Evolutionary conservation across 37 sponge, comb jelly and placozoan species (phyloP).

Genomic region (Beroe forskalii): DNA sequence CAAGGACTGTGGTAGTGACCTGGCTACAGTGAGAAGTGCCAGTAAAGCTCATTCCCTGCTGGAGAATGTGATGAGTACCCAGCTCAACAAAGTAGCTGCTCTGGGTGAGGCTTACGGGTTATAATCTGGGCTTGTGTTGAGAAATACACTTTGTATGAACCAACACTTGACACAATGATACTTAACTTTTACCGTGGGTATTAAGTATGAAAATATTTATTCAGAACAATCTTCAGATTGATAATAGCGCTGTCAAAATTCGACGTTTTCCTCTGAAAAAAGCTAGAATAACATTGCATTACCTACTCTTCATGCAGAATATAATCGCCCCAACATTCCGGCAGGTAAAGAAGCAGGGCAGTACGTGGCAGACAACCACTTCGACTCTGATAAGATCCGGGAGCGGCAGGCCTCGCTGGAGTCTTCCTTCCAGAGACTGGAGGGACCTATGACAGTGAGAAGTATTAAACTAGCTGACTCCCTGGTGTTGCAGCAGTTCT

Average conservation of each 20-base stretch:
- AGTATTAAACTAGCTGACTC: slow-evolving; percentile 73
- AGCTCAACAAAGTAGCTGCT: slow-evolving; percentile 7
- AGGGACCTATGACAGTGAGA: slow-evolving; percentile 46
- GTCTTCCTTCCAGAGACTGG: slow-evolving; percentile 66
- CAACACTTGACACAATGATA: too few species aligned
- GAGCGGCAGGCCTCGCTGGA: slow-evolving; percentile 73
- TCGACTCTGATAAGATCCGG: slow-evolving; percentile 83
- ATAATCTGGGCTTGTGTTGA: too few species aligned
- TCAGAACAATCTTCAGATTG: too few species aligned
- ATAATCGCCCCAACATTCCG: too few species aligned
- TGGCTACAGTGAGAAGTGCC: slow-evolving; percentile 82
- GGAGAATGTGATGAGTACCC: slow-evolving; percentile 80
- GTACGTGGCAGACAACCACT: slow-evolving; percentile 80
- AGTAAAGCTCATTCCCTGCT: slow-evolving; percentile 82
- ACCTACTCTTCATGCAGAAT: too few species aligned
- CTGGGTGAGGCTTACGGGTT: too few species aligned
- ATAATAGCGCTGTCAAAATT: too few species aligned
- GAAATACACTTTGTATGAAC: too few species aligned
- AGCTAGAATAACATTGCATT: too few species aligned
- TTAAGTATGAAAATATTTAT: too few species aligned
- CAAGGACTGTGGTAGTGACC: slow-evolving; percentile 79
- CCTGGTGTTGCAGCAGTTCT: slow-evolving; percentile 83
- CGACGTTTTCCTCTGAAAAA: too few species aligned
- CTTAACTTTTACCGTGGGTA: too few species aligned
- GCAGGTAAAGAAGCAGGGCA: slow-evolving; percentile 71